phyloP scores from a whole-genome alignment of 2,888 invertebrate genomes.

The Drosophila helvetica region DNA sequence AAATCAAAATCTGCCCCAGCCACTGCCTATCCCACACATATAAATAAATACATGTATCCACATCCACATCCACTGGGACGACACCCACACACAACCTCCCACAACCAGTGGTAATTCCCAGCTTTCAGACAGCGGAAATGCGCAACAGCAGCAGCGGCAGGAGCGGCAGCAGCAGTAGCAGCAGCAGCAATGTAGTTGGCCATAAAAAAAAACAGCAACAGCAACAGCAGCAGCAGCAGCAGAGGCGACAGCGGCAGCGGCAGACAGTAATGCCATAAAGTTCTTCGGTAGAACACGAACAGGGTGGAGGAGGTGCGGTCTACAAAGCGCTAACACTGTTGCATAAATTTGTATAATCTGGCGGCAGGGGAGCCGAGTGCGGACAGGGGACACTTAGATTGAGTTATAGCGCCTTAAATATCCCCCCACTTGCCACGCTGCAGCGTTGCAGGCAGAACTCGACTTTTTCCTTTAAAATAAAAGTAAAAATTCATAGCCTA shows the following conservation, averaged over 20 bases:
- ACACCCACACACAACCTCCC: slow-evolving; percentile 17
- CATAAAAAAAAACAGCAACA: slow-evolving; percentile 45
- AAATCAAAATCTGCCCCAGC: slow-evolving; percentile 58
- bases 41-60: not conserved
- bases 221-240: slow-evolving; percentile 42
- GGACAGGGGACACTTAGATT: slow-evolving; percentile 48
- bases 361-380: not conserved
- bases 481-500: slow-evolving; percentile 45
- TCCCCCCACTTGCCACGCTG: slow-evolving; percentile 27
- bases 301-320: slow-evolving; percentile 6
- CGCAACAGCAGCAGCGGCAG: slow-evolving; percentile 47
- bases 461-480: not conserved
- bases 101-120: slow-evolving; percentile 3
- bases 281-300: slow-evolving; percentile 31
- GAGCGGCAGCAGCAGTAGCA: slow-evolving; percentile 48
- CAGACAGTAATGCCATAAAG: slow-evolving; percentile 52
- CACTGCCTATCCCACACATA: not conserved
- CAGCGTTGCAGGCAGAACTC: slow-evolving; percentile 8
- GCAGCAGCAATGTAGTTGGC: slow-evolving; percentile 35
- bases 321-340: slow-evolving; percentile 68
- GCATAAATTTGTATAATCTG: slow-evolving; percentile 78
- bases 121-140: slow-evolving; percentile 59
- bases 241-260: slow-evolving; percentile 23
- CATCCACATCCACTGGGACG: slow-evolving; percentile 6
- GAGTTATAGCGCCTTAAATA: slow-evolving; percentile 70